Conservation (phyloP, 2,113 vertebrate genomes). For the Odocoileus virginianus region DNA sequence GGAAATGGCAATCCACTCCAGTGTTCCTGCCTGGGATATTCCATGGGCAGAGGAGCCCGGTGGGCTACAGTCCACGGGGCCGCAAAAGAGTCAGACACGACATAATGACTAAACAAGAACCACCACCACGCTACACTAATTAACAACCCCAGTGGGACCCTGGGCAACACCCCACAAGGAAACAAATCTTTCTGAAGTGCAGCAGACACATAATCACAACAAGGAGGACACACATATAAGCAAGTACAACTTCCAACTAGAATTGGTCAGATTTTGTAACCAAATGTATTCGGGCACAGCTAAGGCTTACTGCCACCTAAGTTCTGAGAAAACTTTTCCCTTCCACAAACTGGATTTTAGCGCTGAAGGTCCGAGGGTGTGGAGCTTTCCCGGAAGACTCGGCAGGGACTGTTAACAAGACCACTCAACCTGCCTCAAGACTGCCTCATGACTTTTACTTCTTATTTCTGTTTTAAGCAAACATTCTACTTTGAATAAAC, state of each 20-base stretch:
- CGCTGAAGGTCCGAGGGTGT: not conserved
- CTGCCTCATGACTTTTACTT: not conserved
- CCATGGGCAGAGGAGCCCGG: not conserved
- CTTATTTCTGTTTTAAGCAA: not conserved
- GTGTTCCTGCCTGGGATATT: not conserved
- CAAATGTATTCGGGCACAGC: not conserved
- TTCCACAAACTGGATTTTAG: not conserved
- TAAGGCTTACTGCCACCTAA: not conserved
- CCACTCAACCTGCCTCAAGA: not conserved
- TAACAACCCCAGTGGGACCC: not conserved
- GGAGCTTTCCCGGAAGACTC: not conserved
- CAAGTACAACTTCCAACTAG: not conserved
- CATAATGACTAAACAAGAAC: not conserved
- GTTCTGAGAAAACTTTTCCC: not conserved
- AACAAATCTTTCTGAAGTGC: not conserved
- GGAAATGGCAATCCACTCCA: not conserved
- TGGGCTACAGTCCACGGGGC: not conserved
- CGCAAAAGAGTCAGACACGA: not conserved
- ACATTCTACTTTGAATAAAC: not conserved
- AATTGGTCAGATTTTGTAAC: not conserved
- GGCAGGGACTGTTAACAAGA: not conserved
- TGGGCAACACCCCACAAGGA: not conserved
- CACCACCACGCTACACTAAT: not conserved
- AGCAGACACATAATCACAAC: not conserved
- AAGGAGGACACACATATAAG: not conserved